These are phyloP conservation scores for Lordiphosa mommai DNA, from an alignment of 1,140 invertebrate species.

Conservation along the genomic window DNA sequence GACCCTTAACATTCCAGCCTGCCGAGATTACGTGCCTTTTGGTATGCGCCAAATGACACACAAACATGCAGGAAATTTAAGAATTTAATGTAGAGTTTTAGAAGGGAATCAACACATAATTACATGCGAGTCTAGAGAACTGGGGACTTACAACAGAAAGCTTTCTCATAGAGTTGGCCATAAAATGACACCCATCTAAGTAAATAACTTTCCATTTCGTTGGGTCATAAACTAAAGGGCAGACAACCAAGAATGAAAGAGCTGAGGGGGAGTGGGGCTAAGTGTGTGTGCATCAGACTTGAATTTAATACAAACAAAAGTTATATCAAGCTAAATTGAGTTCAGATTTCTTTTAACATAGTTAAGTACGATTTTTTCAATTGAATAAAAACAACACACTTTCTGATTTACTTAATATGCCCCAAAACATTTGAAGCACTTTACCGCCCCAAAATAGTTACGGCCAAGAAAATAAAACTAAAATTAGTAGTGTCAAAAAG, in stretches of 20 bases:
- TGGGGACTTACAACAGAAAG: conserved; percentile 32
- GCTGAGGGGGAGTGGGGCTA: too few relatives aligned
- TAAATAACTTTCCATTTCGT: conserved; percentile 76
- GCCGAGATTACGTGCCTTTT: conserved; percentile 66
- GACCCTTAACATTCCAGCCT: conserved; percentile 49
- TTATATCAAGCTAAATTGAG: too few relatives aligned
- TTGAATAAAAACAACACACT: too few relatives aligned
- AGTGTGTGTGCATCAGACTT: too few relatives aligned
- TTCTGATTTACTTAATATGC: too few relatives aligned
- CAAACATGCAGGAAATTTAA: conserved; percentile 66
- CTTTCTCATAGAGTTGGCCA: conserved; percentile 41
- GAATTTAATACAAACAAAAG: too few relatives aligned
- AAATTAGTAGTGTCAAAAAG: conserved; percentile 77
- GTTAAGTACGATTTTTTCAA: too few relatives aligned
- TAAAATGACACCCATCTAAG: conserved; percentile 65
- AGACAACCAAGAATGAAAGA: conserved; percentile 27
- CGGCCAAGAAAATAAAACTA: conserved; percentile 66
- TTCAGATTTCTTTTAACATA: too few relatives aligned
- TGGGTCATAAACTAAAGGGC: conserved; percentile 60
- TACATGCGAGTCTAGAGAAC: too few relatives aligned
- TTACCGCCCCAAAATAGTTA: too few relatives aligned
- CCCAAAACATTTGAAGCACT: too few relatives aligned
- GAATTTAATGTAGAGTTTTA: conserved; percentile 54
- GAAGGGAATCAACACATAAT: conserved; percentile 67
- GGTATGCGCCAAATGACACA: conserved; percentile 65